Evolutionary conservation across 1,140 invertebrate genomes (phyloP).

Genomic region (Choristoneura fumiferana): DNA sequence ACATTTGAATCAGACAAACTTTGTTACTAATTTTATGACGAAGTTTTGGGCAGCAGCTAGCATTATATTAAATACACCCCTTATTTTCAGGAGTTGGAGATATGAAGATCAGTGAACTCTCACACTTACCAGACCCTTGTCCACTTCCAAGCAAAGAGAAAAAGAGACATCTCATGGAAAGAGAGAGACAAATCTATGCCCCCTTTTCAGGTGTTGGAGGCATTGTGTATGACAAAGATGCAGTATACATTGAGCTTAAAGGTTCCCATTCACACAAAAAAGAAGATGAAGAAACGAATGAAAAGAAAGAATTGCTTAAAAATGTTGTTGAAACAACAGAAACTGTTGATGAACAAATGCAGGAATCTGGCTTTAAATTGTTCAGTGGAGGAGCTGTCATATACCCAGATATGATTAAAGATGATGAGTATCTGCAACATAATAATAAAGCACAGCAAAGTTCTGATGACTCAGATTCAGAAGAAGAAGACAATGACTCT

Average conservation of each 20-base stretch:
- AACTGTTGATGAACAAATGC: slow-evolving; percentile 93
- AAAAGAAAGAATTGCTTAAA: slow-evolving; percentile 82
- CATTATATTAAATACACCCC: no score
- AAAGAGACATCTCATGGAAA: slow-evolving; percentile 92
- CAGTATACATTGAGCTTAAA: slow-evolving; percentile 97
- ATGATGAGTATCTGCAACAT: slow-evolving; percentile 64
- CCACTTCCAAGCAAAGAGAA: slow-evolving; percentile 94
- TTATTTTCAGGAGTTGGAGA: slow-evolving; percentile 89
- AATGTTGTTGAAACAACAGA: slow-evolving; percentile 88
- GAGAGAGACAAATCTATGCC: slow-evolving; percentile 97
- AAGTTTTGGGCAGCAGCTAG: no score
- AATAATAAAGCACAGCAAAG: slow-evolving; percentile 39
- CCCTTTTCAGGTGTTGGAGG: slow-evolving; percentile 99
- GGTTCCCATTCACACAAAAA: slow-evolving; percentile 92
- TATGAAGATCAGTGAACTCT: slow-evolving; percentile 89
- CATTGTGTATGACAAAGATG: slow-evolving; percentile 99
- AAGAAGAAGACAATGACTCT: slow-evolving; percentile 48
- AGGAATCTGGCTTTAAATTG: slow-evolving; percentile 88
- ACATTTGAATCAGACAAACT: no score
- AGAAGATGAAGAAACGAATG: slow-evolving; percentile 81
- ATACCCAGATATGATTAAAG: slow-evolving; percentile 76
- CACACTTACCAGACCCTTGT: slow-evolving; percentile 95
- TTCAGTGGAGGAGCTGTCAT: slow-evolving; percentile 90
- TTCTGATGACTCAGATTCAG: slow-evolving; percentile 40
- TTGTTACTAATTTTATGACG: no score